Evolutionary conservation across 2,113 vertebrate genomes (phyloP).

Genomic region (Oreocharis arfaki): DNA sequence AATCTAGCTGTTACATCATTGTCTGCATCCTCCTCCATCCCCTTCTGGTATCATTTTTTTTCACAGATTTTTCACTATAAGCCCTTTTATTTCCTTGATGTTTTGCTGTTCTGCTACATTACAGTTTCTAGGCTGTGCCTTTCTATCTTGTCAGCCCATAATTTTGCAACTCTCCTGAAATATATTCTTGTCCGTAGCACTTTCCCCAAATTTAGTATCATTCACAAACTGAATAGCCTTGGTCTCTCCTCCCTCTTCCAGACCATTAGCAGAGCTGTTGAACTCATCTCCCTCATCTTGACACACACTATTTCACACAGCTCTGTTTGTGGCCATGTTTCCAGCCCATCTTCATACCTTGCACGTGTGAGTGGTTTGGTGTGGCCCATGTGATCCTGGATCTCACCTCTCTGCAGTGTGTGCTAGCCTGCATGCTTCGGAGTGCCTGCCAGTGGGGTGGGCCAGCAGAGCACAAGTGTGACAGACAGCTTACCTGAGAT

Average conservation of each 20-base stretch:
- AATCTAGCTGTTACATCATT: not conserved
- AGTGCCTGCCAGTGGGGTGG: accelerated
- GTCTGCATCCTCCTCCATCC: accelerated
- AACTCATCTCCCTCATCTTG: not conserved
- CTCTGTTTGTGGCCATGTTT: accelerated
- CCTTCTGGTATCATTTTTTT: not conserved
- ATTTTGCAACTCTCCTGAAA: not conserved
- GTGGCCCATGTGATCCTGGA: accelerated
- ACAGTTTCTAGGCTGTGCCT: not conserved
- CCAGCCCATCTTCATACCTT: not conserved
- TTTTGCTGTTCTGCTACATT: not conserved
- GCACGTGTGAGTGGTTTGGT: accelerated
- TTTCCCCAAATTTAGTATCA: not conserved
- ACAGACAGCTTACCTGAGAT: accelerated
- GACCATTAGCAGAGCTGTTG: not conserved
- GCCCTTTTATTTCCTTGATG: not conserved
- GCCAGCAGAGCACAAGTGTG: not conserved
- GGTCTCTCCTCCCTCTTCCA: not conserved
- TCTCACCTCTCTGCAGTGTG: accelerated
- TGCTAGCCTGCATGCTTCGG: no score
- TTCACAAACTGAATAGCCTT: not conserved
- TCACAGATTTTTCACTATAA: not conserved
- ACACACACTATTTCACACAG: accelerated
- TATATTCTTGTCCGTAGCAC: not conserved
- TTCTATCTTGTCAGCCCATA: not conserved